Evolutionary conservation across 1,140 invertebrate genomes (phyloP).

Genomic region (Sitophilus oryzae): DNA sequence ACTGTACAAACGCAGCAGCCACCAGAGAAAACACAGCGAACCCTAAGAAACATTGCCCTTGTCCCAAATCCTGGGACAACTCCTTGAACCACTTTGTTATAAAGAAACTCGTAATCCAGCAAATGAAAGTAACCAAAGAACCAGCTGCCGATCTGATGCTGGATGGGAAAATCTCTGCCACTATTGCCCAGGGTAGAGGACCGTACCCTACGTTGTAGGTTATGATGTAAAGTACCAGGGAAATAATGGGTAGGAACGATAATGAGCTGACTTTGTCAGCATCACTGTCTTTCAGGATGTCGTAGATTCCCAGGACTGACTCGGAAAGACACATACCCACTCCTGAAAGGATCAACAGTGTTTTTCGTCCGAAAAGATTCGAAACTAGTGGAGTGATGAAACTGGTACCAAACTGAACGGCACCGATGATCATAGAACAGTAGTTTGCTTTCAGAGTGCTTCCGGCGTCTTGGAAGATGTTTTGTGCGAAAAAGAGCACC

Average conservation of each 20-base stretch:
- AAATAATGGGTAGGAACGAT: constrained; percentile 31
- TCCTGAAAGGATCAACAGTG: constrained; percentile 64
- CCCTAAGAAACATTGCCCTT: constrained; percentile 69
- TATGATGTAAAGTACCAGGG: constrained; percentile 32
- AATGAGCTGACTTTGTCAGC: constrained; percentile 24
- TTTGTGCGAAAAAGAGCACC: constrained; percentile 72
- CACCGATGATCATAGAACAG: constrained; percentile 72
- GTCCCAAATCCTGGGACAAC: constrained; percentile 54
- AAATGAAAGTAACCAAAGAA: constrained; percentile 64
- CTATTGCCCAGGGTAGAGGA: constrained; percentile 75
- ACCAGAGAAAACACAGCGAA: constrained; percentile 64
- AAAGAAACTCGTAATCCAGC: constrained; percentile 75
- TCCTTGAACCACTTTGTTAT: constrained; percentile 67
- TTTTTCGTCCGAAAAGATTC: constrained; percentile 65
- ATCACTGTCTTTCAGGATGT: constrained; percentile 25
- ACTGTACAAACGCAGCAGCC: constrained; percentile 49
- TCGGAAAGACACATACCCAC: constrained; percentile 51
- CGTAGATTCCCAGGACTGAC: constrained; percentile 34
- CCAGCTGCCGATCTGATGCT: constrained; percentile 69
- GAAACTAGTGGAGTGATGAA: constrained; percentile 64
- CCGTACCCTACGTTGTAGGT: constrained; percentile 57
- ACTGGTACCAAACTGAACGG: constrained; percentile 62
- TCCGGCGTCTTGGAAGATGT: constrained; percentile 61
- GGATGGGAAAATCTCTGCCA: constrained; percentile 74
- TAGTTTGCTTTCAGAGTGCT: constrained; percentile 51